Conservation (phyloP, 1,140 invertebrate genomes). For the Caerostris extrusa region DNA sequence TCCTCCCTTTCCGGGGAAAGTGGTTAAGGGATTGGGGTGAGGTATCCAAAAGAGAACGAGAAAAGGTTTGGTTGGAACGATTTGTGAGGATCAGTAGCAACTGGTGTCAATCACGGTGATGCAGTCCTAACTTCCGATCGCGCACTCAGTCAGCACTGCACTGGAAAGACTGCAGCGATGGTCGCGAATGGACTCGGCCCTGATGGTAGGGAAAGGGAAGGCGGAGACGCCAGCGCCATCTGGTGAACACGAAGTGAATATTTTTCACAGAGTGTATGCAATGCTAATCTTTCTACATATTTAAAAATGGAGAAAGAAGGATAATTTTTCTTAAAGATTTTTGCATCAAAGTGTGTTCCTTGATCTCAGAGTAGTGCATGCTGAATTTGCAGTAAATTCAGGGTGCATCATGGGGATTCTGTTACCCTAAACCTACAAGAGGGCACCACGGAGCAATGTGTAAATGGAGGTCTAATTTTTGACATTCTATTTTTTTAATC, state of each 20-base stretch:
- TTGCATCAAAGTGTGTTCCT: no score
- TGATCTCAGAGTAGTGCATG: no score
- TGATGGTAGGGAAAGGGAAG: background rate
- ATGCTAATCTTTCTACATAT: no score
- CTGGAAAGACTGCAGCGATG: constrained; percentile 12
- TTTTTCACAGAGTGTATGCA: no score
- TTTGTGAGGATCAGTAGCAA: background rate
- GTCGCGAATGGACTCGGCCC: background rate
- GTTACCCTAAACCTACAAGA: no score
- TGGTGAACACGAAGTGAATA: background rate
- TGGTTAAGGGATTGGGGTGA: background rate
- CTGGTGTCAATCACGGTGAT: background rate
- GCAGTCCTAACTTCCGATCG: background rate
- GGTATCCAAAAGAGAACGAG: constrained; percentile 4
- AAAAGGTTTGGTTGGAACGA: background rate
- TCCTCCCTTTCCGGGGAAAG: background rate
- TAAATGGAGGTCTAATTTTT: no score
- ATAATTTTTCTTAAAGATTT: no score
- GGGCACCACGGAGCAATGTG: no score
- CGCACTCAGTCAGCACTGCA: background rate
- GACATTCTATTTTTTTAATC: no score
- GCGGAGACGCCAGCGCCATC: background rate
- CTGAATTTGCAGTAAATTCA: no score
- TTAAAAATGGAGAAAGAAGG: no score
- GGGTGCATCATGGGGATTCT: no score